A percentile compares a stretch with the other conserved stretches of the same genome.
Evolutionary conservation across 2,113 vertebrate genomes (phyloP).

Genomic region (Rhodinocichla rosea): DNA sequence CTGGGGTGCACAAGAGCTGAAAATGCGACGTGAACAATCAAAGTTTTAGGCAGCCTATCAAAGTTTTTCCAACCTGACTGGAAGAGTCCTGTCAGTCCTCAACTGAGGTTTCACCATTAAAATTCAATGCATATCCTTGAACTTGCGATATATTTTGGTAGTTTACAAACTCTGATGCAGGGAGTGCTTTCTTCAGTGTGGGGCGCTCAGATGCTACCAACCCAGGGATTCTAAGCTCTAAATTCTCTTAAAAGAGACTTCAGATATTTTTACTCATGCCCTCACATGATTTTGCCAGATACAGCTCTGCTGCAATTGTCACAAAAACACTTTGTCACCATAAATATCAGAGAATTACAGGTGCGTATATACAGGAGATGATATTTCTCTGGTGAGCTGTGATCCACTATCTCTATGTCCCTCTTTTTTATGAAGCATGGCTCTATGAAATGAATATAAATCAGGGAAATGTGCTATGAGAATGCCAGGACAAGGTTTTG

Average conservation of each 20-base stretch:
- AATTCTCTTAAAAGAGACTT: background rate
- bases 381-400: background rate
- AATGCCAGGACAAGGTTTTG: background rate
- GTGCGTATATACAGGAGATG: background rate
- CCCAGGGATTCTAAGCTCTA: background rate
- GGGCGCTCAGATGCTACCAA: accelerated
- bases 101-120: background rate
- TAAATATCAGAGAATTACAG: background rate
- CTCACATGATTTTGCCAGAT: background rate
- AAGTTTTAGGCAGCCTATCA: background rate
- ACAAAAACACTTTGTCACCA: background rate
- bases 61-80: background rate
- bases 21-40: background rate
- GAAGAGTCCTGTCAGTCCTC: background rate
- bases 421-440: background rate
- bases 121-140: background rate
- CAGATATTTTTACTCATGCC: background rate
- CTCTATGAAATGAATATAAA: background rate
- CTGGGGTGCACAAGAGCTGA: background rate
- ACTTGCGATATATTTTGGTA: background rate
- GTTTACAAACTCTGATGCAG: background rate
- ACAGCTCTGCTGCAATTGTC: background rate
- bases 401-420: background rate
- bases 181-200: background rate
- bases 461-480: background rate